phyloP scores from a whole-genome alignment of 2,797 vertebrate species.

The Sparidentex hasta region DNA sequence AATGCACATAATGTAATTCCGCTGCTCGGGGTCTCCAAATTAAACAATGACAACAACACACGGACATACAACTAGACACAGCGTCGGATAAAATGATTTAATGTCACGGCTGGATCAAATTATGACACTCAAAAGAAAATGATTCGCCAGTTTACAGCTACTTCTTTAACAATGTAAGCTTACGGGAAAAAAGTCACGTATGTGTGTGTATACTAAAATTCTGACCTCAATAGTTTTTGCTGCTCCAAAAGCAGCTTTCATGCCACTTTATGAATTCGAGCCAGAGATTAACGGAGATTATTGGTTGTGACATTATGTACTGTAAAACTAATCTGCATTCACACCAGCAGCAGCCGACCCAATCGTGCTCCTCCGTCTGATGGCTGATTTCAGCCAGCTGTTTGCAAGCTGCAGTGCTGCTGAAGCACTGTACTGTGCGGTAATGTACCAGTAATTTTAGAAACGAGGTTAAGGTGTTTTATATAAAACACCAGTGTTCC shows the following conservation, averaged over 20 bases:
- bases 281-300: constrained; percentile 72
- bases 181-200: too few relatives aligned
- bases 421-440: neutral
- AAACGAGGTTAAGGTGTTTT: neutral
- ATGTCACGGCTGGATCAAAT: too few relatives aligned
- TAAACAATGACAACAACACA: too few relatives aligned
- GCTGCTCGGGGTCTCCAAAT: too few relatives aligned
- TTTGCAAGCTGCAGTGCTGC: constrained; percentile 34
- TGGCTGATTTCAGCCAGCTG: constrained; percentile 55
- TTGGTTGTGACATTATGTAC: constrained; percentile 55
- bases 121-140: too few relatives aligned
- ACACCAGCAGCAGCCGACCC: constrained; percentile 45
- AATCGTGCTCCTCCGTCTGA: constrained; percentile 45
- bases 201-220: constrained; percentile 3
- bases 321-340: constrained; percentile 69
- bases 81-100: too few relatives aligned
- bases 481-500: neutral
- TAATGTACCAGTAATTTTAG: constrained; percentile 9
- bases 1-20: neutral
- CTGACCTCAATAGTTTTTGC: constrained; percentile 42
- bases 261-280: constrained; percentile 50
- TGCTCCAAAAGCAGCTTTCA: constrained; percentile 56
- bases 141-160: too few relatives aligned
- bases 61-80: too few relatives aligned
- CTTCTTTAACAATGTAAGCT: too few relatives aligned